Base-by-base conservation (phyloP, 2,113 vertebrate genomes). In the Ancistrus triradiatus region DNA sequence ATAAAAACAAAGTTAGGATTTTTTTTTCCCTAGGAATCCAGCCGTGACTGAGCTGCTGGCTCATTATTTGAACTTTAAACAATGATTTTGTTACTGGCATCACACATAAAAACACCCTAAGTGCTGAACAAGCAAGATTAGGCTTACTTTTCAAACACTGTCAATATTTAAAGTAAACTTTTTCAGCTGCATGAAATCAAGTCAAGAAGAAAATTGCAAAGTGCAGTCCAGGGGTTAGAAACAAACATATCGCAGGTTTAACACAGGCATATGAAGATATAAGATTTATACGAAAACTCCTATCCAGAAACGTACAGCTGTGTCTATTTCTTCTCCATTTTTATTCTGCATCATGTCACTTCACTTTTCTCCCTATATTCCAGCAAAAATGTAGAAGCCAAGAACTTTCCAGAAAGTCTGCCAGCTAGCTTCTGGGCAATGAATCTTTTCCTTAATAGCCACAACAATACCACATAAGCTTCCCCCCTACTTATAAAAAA, bases 371-470 rank as follows among this genome's bases (percentile, higher is more conserved):
- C 68, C 56, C 56, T 33, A 17, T 64, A 60, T 66, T 72, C 46
- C 69, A 69, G 69, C 33, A 72, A 53, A n/a, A 51, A 61, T 51
- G 50, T 21, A 46, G 35, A 58, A 59, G 59, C 61, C 69, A 65
- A 65, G 28, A 72, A 75, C 42, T 75, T 75, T 75, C 69, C 74
- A 75, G 61, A 46, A 28, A 33, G 33, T 10, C 46, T 53, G 73
- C 73, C 73, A 75, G 68, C 61, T 50, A 69, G 74, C 65, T 65
- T 71, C 65, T 75, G 74, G 61, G 69, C 69, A 72, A 61, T 33
- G 55, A 49, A 48, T 57, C 46, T 19, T n/a, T 31, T 27, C 53
- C 42, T 43, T 66, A 75, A 75, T 69, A 75, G 65, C 61, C 60
- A 72, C 51, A 51, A 75, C 73, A 72, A 75, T 68, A 72, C 63